Evolutionary conservation across 2,797 vertebrate species (phyloP).

Genomic region (Sciurus vulgaris): DNA sequence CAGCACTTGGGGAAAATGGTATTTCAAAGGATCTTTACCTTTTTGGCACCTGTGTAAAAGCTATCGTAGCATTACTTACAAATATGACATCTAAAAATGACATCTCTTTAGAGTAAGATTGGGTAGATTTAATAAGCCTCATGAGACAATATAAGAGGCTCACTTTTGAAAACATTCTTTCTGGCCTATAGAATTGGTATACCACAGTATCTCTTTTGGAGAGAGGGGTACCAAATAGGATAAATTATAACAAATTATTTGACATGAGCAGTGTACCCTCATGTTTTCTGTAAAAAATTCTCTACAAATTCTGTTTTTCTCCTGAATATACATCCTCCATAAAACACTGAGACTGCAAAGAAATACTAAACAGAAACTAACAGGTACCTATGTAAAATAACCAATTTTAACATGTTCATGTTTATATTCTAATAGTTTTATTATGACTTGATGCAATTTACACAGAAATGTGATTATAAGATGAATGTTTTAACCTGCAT

Average conservation of each 20-base stretch:
- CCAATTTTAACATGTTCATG: neutral
- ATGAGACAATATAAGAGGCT: slow-evolving; percentile 4
- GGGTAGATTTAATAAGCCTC: neutral
- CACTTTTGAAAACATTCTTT: slow-evolving; percentile 52
- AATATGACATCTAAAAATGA: slow-evolving; percentile 42
- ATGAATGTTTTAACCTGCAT: neutral
- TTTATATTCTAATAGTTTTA: slow-evolving; percentile 18
- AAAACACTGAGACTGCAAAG: slow-evolving; percentile 3
- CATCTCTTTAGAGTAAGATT: slow-evolving; percentile 22
- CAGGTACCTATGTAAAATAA: neutral
- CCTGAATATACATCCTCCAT: neutral
- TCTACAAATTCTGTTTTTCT: neutral
- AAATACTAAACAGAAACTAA: slow-evolving; percentile 45
- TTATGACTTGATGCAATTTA: neutral
- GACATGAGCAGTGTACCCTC: neutral
- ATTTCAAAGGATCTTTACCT: slow-evolving; percentile 41
- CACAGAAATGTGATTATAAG: slow-evolving; percentile 18
- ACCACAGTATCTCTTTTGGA: slow-evolving; percentile 9
- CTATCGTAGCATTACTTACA: neutral
- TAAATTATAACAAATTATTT: neutral
- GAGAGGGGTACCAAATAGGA: neutral
- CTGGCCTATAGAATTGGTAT: neutral
- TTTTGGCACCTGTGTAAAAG: slow-evolving; percentile 43
- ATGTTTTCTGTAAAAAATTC: slow-evolving; percentile 4
- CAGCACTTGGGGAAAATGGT: neutral